A percentile compares a stretch with the other conserved stretches of the same genome.
Conservation (phyloP, 2,797 vertebrate species). For the Cuculus canorus region DNA sequence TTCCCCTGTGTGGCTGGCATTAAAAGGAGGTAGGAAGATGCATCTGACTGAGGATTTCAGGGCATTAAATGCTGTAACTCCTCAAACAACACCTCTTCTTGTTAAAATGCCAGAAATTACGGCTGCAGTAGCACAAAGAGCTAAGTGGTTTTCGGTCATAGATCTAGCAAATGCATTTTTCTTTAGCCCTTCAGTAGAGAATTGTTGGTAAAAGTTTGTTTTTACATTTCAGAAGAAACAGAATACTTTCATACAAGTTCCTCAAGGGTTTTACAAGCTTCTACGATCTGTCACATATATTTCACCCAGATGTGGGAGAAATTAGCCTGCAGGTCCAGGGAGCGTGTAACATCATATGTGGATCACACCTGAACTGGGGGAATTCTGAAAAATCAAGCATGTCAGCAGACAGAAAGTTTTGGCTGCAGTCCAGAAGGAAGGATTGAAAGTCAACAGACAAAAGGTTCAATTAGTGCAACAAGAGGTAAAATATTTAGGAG, state of each 20-base stretch:
- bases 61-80: conserved; percentile 38
- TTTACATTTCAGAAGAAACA: neutral
- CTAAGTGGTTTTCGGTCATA: conserved; percentile 33
- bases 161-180: conserved; percentile 30
- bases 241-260: neutral
- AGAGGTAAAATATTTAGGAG: conserved; percentile 54
- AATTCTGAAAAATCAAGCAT: neutral
- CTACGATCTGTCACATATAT: neutral
- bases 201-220: neutral
- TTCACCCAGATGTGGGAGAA: neutral
- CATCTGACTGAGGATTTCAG: conserved; percentile 42
- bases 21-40: conserved; percentile 52
- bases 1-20: conserved; percentile 23
- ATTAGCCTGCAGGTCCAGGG: neutral
- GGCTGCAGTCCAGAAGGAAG: neutral
- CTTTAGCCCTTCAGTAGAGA: neutral
- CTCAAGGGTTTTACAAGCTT: neutral
- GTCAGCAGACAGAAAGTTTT: neutral
- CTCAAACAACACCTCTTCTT: conserved; percentile 47
- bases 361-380: neutral
- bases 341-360: neutral
- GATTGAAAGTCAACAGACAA: conserved; percentile 41
- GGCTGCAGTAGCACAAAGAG: neutral
- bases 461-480: conserved; percentile 57
- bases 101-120: conserved; percentile 60